phyloP scores from a whole-genome alignment of 2,888 invertebrate genomes.

The Onchidella celtica region DNA sequence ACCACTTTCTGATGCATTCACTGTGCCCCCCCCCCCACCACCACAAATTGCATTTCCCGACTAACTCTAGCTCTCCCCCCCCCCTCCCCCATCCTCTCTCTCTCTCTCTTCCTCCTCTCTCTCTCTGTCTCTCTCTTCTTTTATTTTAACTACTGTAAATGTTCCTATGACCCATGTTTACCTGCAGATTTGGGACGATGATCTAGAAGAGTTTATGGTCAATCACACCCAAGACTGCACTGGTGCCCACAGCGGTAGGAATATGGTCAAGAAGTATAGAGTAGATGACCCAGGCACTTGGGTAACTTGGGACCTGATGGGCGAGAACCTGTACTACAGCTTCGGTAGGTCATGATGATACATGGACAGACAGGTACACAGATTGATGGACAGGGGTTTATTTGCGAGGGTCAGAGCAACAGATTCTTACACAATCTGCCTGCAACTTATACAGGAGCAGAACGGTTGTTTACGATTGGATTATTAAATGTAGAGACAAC shows the following conservation, averaged over 20 bases:
- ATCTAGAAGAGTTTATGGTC: conserved; percentile 35
- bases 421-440: too few species aligned
- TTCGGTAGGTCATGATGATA: conserved; percentile 20
- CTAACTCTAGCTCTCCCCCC: background rate
- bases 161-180: background rate
- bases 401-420: too few species aligned
- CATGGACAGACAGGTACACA: too few species aligned
- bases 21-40: too few species aligned
- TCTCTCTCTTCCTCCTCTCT: background rate
- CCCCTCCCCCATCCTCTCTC: conserved; percentile 1
- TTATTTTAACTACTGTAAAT: too few species aligned
- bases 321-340: conserved; percentile 32
- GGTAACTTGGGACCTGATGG: conserved; percentile 13
- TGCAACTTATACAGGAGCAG: too few species aligned
- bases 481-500: too few species aligned
- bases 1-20: too few species aligned
- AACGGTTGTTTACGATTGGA: too few species aligned
- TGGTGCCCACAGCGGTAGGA: conserved; percentile 31
- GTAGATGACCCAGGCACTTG: background rate
- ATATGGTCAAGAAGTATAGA: conserved; percentile 9
- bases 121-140: background rate
- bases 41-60: too few species aligned
- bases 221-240: conserved; percentile 33
- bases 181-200: conserved; percentile 30
- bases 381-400: too few species aligned